Evolutionary conservation across 2,797 vertebrate species (phyloP).

Genomic region (Petrocephalus sullivani): DNA sequence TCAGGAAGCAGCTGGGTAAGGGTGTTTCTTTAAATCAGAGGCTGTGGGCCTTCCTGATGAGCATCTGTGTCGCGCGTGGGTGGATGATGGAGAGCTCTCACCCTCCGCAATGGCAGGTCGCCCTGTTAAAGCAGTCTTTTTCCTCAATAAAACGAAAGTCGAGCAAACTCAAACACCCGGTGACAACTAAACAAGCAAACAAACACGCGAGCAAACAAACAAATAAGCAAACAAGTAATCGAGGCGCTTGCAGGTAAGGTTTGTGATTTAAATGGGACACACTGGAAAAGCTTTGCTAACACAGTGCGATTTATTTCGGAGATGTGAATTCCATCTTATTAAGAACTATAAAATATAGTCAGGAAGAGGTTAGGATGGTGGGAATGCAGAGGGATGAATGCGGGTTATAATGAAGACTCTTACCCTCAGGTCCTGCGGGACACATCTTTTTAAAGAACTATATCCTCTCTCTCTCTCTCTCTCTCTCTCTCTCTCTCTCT

Average conservation of each 20-base stretch:
- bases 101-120: background rate
- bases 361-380: conserved; percentile 16
- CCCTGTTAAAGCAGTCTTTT: background rate
- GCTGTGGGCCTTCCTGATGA: conserved; percentile 41
- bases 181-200: conserved; percentile 14
- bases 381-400: conserved; percentile 23
- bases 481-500: conserved; percentile 8
- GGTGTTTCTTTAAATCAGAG: conserved; percentile 36
- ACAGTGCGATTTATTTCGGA: background rate
- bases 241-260: background rate
- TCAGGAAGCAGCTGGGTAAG: conserved; percentile 24
- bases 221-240: conserved; percentile 3
- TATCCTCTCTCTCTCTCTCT: conserved; percentile 11
- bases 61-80: conserved; percentile 33
- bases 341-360: background rate
- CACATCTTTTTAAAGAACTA: conserved; percentile 23
- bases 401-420: conserved; percentile 7
- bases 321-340: conserved; percentile 10
- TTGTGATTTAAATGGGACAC: background rate
- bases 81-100: conserved; percentile 33
- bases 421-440: conserved; percentile 24
- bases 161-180: background rate
- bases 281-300: background rate
- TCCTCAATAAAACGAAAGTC: conserved; percentile 14
- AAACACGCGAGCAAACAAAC: conserved; percentile 11